Conservation (phyloP, 2,888 invertebrate genomes). For the Acrobasis suavella region DNA sequence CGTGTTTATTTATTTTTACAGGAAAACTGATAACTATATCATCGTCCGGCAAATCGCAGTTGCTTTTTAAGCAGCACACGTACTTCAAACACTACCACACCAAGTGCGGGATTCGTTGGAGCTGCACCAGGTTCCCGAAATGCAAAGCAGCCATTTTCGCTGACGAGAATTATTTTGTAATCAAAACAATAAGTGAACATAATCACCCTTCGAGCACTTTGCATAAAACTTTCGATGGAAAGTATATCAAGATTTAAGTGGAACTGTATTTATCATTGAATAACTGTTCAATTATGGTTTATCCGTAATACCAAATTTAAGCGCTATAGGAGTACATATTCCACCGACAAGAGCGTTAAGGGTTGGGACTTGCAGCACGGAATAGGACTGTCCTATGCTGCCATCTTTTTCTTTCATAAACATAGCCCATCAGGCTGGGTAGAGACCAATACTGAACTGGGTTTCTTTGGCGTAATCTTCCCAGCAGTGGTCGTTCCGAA, state of each 20-base stretch:
- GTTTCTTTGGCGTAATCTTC: too few species aligned
- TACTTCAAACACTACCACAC: conserved; percentile 37
- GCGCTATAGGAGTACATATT: too few species aligned
- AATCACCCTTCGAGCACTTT: conserved; percentile 33
- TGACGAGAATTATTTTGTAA: conserved; percentile 26
- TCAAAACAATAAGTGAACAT: conserved; percentile 29
- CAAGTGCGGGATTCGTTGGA: conserved; percentile 36
- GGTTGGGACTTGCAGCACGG: too few species aligned
- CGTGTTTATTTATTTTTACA: conserved; percentile 24
- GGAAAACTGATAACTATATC: conserved; percentile 35
- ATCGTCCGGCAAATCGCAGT: conserved; percentile 33
- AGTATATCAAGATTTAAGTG: conserved; percentile 33
- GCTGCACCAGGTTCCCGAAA: conserved; percentile 41
- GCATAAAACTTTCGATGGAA: conserved; percentile 33
- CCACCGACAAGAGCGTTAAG: too few species aligned
- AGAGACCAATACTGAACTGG: too few species aligned
- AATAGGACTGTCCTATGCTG: too few species aligned
- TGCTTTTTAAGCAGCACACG: conserved; percentile 38
- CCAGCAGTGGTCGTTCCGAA: too few species aligned
- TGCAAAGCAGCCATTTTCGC: conserved; percentile 40
- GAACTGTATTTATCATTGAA: not conserved
- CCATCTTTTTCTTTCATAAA: too few species aligned
- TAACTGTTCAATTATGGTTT: too few species aligned
- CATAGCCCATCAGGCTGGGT: too few species aligned
- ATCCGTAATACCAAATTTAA: too few species aligned